These are phyloP conservation scores for Aldabrachelys gigantea DNA, from an alignment of 2,113 vertebrate genomes.

Conservation along the genomic window DNA sequence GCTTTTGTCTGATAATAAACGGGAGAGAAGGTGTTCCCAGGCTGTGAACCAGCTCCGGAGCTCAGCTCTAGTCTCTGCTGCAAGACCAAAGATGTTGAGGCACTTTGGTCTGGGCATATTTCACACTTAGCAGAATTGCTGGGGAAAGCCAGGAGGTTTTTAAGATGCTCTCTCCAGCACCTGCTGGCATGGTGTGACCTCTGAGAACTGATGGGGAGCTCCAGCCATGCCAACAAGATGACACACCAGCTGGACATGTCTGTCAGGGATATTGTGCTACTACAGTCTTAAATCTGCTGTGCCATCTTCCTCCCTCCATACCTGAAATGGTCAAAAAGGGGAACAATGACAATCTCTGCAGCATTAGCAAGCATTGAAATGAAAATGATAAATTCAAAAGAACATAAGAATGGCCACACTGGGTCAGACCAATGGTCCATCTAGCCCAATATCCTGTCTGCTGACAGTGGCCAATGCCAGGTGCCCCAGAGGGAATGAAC, in stretches of 20 bases:
- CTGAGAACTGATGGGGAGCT: not conserved
- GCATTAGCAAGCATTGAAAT: not conserved
- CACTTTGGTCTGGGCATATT: not conserved
- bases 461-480: too few species aligned
- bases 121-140: not conserved
- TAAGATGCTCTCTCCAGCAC: not conserved
- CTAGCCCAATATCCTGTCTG: too few species aligned
- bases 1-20: not conserved
- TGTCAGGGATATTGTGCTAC: not conserved
- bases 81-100: not conserved
- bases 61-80: too few species aligned
- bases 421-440: too few species aligned
- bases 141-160: not conserved
- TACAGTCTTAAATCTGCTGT: not conserved
- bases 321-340: not conserved
- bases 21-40: not conserved
- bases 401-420: too few species aligned
- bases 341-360: not conserved
- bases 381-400: too few species aligned
- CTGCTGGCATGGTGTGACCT: not conserved
- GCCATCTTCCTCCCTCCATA: not conserved
- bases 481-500: too few species aligned
- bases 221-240: not conserved
- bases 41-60: not conserved
- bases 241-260: not conserved